phyloP scores from a whole-genome alignment of 2,888 invertebrate species.

The Patella depressa region DNA sequence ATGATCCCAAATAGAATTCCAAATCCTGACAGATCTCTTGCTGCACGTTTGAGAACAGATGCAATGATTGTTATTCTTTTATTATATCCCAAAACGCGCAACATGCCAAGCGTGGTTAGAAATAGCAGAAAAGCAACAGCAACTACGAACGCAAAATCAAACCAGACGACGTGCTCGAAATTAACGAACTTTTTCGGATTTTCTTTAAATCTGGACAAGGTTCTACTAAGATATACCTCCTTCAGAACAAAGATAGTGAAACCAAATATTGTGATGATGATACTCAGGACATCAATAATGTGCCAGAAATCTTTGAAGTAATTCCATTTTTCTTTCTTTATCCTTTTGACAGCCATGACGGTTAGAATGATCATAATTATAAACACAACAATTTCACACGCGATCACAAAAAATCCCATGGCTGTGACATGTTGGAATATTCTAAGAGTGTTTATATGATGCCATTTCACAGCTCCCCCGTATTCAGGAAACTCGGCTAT shows the following conservation, averaged over 20 bases:
- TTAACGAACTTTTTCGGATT: conserved; percentile 58
- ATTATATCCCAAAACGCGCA: conserved; percentile 72
- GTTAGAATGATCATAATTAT: conserved; percentile 31
- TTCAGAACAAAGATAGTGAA: conserved; percentile 63
- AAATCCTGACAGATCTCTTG: conserved; percentile 70
- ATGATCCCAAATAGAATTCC: conserved; percentile 69
- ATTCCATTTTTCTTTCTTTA: conserved; percentile 35
- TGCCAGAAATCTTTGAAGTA: conserved; percentile 71
- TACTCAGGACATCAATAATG: conserved; percentile 64
- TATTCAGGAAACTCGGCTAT: conserved; percentile 57
- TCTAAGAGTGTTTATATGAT: conserved; percentile 47
- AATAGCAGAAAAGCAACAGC: conserved; percentile 47
- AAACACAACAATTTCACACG: conserved; percentile 36
- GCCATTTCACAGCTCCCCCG: conserved; percentile 38
- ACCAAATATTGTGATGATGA: conserved; percentile 62
- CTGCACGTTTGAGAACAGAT: conserved; percentile 68
- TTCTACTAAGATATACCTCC: conserved; percentile 36
- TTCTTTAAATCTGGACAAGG: conserved; percentile 41
- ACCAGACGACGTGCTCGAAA: conserved; percentile 69
- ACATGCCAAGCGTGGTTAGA: conserved; percentile 47
- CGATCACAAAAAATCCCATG: conserved; percentile 40
- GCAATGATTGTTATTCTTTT: conserved; percentile 72
- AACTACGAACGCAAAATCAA: conserved; percentile 67
- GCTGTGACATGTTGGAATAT: conserved; percentile 40
- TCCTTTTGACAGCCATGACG: conserved; percentile 33